Evolutionary conservation across 2,888 invertebrate genomes (phyloP).

Genomic region (Teinopalpus imperialis): DNA sequence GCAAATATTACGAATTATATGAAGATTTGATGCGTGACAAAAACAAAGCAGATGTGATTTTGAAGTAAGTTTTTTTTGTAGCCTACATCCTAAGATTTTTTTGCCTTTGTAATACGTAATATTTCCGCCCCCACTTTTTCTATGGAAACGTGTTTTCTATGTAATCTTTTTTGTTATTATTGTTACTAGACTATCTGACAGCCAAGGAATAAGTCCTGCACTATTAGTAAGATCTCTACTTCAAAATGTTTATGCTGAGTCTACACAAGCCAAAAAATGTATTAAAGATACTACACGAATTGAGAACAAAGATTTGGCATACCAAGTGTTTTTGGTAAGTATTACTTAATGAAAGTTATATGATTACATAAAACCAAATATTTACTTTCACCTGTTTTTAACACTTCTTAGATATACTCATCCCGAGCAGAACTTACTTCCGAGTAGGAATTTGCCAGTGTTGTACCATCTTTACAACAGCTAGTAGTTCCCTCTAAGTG

Average conservation of each 20-base stretch:
- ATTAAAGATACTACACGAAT: slow-evolving; percentile 88
- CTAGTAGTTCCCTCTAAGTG: no score
- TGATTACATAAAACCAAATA: no score
- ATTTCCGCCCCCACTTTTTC: no score
- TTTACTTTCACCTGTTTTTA: no score
- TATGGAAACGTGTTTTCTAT: neutral
- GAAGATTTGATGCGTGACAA: slow-evolving; percentile 70
- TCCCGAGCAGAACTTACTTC: no score
- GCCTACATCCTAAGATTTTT: no score
- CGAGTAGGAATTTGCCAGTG: no score
- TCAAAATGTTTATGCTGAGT: slow-evolving; percentile 69
- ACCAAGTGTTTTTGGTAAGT: slow-evolving; percentile 88
- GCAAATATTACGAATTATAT: slow-evolving; percentile 79
- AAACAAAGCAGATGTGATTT: slow-evolving; percentile 82
- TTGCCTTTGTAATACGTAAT: no score
- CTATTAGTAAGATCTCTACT: slow-evolving; percentile 70
- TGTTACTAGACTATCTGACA: slow-evolving; percentile 61
- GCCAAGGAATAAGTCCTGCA: slow-evolving; percentile 68
- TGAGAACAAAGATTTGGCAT: slow-evolving; percentile 85
- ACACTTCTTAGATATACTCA: no score
- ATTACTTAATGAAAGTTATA: no score
- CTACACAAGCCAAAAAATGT: slow-evolving; percentile 73
- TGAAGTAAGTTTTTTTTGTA: slow-evolving; percentile 81
- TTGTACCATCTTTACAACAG: no score
- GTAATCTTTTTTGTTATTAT: neutral